These are phyloP conservation scores for Amblyraja radiata DNA, from an alignment of 2,797 vertebrate species.

Conservation along the genomic window DNA sequence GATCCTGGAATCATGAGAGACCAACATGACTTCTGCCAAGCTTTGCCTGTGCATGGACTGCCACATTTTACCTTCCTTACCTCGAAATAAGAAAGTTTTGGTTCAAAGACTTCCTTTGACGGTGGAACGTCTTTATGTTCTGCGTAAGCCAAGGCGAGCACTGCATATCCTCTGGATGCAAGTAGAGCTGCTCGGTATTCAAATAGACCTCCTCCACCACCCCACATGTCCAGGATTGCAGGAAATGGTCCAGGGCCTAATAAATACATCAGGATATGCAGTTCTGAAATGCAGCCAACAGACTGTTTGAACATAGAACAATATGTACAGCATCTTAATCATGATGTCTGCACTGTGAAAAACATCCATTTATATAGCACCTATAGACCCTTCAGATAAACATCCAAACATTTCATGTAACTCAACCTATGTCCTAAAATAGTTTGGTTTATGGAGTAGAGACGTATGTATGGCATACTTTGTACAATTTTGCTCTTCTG, in stretches of 20 bases:
- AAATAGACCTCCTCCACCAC: constrained; percentile 55
- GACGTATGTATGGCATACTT: too few species aligned
- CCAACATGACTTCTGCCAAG: background rate
- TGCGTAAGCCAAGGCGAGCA: constrained; percentile 58
- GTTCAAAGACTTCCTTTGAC: background rate
- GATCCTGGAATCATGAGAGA: background rate
- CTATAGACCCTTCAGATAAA: background rate
- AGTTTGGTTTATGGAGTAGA: background rate
- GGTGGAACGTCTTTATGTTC: background rate
- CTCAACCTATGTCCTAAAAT: too few species aligned
- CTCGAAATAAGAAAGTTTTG: background rate
- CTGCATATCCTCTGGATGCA: constrained; percentile 56
- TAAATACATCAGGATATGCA: background rate
- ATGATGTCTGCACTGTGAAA: background rate
- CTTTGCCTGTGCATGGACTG: background rate
- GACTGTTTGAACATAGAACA: background rate
- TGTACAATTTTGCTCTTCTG: background rate
- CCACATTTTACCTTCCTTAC: background rate
- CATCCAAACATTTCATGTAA: background rate
- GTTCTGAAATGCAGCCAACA: background rate
- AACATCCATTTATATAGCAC: background rate
- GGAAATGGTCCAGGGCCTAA: constrained; percentile 65
- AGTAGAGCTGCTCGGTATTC: constrained; percentile 60
- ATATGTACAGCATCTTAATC: background rate
- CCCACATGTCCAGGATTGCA: constrained; percentile 62